Percentiles rank a stretch among this genome's conserved stretches.
Evolutionary conservation across 2,888 invertebrate genomes (phyloP).

Genomic region (Andrena hattorfiana): DNA sequence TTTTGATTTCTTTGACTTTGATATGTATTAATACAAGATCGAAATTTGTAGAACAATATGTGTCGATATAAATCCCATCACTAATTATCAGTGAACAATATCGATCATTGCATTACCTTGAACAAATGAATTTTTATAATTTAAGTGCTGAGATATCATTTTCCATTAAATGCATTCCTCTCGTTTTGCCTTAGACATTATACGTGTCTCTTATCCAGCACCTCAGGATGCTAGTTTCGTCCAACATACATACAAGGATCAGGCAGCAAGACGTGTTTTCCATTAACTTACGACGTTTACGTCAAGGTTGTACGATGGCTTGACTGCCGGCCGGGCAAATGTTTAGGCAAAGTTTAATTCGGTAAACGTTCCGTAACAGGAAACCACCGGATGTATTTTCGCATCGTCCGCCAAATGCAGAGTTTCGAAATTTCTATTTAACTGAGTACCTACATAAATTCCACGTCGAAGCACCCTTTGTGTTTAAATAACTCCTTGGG

Average conservation of each 20-base stretch:
- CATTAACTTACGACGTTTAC: conserved; percentile 21
- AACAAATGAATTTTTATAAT: no score
- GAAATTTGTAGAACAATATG: no score
- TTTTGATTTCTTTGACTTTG: no score
- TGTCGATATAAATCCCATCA: no score
- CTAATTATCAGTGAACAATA: neutral
- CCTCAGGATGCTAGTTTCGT: neutral
- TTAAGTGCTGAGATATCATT: no score
- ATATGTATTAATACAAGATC: no score
- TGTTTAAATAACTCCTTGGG: conserved; percentile 17
- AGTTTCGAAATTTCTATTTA: conserved; percentile 53
- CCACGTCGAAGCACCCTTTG: neutral
- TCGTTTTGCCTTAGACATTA: no score
- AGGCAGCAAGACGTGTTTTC: neutral
- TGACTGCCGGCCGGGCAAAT: conserved; percentile 40
- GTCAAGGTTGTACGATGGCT: conserved; percentile 2
- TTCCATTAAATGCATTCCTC: no score
- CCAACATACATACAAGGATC: neutral
- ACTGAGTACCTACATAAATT: conserved; percentile 29
- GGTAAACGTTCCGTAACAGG: conserved; percentile 32
- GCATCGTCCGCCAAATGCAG: conserved; percentile 5
- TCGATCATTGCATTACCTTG: no score
- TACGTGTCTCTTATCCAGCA: neutral
- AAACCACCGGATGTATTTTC: conserved; percentile 35
- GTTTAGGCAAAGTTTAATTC: conserved; percentile 64